phyloP scores from a whole-genome alignment of 2,888 invertebrate genomes.

The Bugula neritina region DNA sequence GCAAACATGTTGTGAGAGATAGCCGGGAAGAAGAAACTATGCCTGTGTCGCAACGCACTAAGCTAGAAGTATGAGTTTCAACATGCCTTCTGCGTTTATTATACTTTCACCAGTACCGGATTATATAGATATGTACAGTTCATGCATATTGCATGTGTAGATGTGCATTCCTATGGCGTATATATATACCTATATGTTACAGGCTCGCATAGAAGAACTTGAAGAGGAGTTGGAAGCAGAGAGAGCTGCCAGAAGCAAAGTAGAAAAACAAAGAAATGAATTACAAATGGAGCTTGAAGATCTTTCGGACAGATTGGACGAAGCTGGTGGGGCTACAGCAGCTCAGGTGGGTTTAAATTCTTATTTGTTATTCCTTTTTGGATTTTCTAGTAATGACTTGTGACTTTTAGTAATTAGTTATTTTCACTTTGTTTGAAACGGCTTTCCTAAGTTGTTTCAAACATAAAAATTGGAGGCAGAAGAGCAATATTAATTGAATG shows the following conservation, averaged over 20 bases:
- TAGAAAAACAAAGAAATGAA: conserved; percentile 96
- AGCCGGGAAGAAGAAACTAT: conserved; percentile 22
- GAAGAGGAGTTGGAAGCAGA: conserved; percentile 99
- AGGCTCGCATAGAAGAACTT: conserved; percentile 89
- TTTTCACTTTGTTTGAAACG: too few species aligned
- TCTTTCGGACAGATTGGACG: conserved; percentile 62
- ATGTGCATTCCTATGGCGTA: too few species aligned
- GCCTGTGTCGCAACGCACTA: not conserved
- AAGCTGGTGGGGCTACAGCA: conserved; percentile 97
- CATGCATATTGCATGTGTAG: too few species aligned
- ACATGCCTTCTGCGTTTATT: too few species aligned
- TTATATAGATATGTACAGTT: too few species aligned
- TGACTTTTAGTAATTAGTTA: too few species aligned
- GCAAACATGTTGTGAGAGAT: conserved; percentile 18
- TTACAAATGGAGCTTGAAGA: conserved; percentile 94
- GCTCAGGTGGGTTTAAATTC: conserved; percentile 64
- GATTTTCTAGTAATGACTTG: too few species aligned
- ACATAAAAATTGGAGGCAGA: too few species aligned
- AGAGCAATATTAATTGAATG: not conserved
- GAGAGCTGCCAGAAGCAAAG: conserved; percentile 89
- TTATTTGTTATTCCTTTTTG: too few species aligned
- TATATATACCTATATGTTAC: too few species aligned
- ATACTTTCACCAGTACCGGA: too few species aligned
- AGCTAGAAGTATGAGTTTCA: conserved; percentile 25
- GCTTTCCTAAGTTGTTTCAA: too few species aligned